Conservation (phyloP, 2,888 invertebrate species). For the Rhagophthalmus giganteus region DNA sequence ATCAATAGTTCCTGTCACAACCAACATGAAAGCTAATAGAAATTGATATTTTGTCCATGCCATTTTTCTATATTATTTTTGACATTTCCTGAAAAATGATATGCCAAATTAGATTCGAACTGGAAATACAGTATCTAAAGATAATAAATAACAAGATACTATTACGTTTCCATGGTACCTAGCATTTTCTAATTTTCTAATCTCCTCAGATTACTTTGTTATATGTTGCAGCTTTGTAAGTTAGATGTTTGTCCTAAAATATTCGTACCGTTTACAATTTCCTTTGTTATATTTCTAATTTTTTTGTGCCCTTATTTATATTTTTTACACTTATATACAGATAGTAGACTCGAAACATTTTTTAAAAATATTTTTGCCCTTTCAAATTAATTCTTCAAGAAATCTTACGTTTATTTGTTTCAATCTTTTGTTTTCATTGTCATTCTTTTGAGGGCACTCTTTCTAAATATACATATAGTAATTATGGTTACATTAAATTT, state of each 20-base stretch:
- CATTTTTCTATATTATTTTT: too few relatives aligned
- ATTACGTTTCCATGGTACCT: too few relatives aligned
- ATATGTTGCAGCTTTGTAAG: too few relatives aligned
- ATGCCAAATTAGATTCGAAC: too few relatives aligned
- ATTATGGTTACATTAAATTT: constrained; percentile 22
- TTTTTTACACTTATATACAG: constrained; percentile 16
- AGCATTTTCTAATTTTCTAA: too few relatives aligned
- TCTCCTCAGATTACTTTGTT: too few relatives aligned
- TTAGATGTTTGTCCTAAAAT: background rate
- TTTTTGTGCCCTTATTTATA: constrained; percentile 16
- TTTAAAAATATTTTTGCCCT: constrained; percentile 5
- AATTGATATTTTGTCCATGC: too few relatives aligned
- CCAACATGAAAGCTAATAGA: too few relatives aligned
- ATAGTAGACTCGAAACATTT: constrained; percentile 4
- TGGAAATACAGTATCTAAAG: too few relatives aligned
- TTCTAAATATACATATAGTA: constrained; percentile 3
- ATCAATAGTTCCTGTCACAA: too few relatives aligned
- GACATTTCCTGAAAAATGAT: too few relatives aligned
- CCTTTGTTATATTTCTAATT: background rate
- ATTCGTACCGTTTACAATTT: background rate
- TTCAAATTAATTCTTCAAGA: background rate
- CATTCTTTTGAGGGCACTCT: constrained; percentile 5
- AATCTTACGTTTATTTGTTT: background rate
- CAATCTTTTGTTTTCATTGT: background rate
- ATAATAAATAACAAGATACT: too few relatives aligned